Conservation (phyloP, 2,888 invertebrate species). For the Trichopria drosophilae region DNA sequence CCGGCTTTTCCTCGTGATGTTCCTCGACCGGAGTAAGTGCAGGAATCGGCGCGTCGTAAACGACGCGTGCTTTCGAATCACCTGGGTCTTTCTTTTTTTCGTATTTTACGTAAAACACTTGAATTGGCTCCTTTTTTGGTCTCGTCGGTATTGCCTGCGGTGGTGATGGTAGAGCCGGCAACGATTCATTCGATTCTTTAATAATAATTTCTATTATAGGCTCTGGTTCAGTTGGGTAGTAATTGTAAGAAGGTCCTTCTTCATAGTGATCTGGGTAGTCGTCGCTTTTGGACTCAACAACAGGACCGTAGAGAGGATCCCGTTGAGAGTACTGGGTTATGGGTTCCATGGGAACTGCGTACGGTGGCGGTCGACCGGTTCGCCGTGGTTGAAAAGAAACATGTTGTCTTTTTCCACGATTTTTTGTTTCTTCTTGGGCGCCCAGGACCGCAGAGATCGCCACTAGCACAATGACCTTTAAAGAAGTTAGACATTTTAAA, state of each 20-base stretch:
- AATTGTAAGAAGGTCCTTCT: conserved; percentile 40
- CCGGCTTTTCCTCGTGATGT: conserved; percentile 60
- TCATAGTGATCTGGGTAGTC: conserved; percentile 46
- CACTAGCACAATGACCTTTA: too few relatives aligned
- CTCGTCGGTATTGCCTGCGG: conserved; percentile 54
- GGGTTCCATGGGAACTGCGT: conserved; percentile 81
- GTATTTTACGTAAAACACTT: conserved; percentile 89
- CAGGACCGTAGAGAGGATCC: conserved; percentile 74
- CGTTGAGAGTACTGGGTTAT: conserved; percentile 78
- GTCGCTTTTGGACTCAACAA: conserved; percentile 60
- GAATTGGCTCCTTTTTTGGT: conserved; percentile 79
- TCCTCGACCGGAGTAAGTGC: conserved; percentile 74
- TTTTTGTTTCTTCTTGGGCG: too few relatives aligned
- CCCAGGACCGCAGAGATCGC: conserved; percentile 36
- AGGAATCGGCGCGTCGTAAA: conserved; percentile 79
- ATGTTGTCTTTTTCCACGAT: conserved; percentile 52
- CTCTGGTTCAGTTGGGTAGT: conserved; percentile 71
- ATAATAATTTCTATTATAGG: conserved; percentile 92
- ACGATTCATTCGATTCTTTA: conserved; percentile 82
- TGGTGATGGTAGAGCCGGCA: conserved; percentile 68
- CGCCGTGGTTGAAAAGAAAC: conserved; percentile 46
- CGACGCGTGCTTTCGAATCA: conserved; percentile 70
- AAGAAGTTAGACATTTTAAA: too few relatives aligned
- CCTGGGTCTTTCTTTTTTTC: conserved; percentile 77
- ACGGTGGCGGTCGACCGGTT: conserved; percentile 64